Evolutionary conservation across 35 echinoderm and acorn worm species (phyloP).

Genomic region (Holothuria glaberrima): DNA sequence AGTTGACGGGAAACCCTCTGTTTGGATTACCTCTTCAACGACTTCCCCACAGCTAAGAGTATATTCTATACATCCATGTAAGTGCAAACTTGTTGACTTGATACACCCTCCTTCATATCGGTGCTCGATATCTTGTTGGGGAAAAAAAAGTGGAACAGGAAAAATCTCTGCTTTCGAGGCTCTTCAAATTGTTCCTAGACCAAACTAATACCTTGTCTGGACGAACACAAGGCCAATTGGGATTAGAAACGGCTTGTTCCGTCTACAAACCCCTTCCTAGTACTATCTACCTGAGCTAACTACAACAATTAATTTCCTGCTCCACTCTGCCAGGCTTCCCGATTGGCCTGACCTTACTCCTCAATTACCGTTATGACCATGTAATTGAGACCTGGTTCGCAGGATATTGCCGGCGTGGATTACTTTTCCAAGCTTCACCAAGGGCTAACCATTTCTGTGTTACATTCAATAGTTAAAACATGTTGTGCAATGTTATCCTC

Average conservation of each 20-base stretch:
- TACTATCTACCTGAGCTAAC: slow-evolving; percentile 54
- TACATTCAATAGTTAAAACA: slow-evolving; percentile 54
- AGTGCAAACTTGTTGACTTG: slow-evolving; percentile 49
- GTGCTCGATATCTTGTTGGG: slow-evolving; percentile 4
- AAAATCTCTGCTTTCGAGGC: slow-evolving; percentile 21
- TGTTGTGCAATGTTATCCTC: slow-evolving; percentile 51
- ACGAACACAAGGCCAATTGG: slow-evolving; percentile 29
- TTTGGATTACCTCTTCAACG: slow-evolving; percentile 37
- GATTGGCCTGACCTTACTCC: slow-evolving; percentile 27
- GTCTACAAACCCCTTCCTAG: slow-evolving; percentile 37
- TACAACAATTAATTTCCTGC: slow-evolving; percentile 46
- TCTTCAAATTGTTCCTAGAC: slow-evolving; percentile 35
- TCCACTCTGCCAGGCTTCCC: slow-evolving; percentile 10
- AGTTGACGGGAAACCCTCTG: neutral
- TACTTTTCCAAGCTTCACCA: neutral
- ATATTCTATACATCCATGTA: slow-evolving; percentile 21
- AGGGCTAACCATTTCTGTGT: slow-evolving; percentile 13
- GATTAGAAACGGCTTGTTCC: slow-evolving; percentile 42
- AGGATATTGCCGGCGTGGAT: slow-evolving; percentile 29
- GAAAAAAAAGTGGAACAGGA: slow-evolving; percentile 38
- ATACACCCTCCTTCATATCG: neutral
- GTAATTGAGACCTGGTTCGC: slow-evolving; percentile 45
- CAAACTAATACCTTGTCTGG: slow-evolving; percentile 46
- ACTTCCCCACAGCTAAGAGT: slow-evolving; percentile 3
- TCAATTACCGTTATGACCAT: slow-evolving; percentile 46